Evolutionary conservation across 2,797 vertebrate genomes (phyloP).

Genomic region (Characodon lateralis): DNA sequence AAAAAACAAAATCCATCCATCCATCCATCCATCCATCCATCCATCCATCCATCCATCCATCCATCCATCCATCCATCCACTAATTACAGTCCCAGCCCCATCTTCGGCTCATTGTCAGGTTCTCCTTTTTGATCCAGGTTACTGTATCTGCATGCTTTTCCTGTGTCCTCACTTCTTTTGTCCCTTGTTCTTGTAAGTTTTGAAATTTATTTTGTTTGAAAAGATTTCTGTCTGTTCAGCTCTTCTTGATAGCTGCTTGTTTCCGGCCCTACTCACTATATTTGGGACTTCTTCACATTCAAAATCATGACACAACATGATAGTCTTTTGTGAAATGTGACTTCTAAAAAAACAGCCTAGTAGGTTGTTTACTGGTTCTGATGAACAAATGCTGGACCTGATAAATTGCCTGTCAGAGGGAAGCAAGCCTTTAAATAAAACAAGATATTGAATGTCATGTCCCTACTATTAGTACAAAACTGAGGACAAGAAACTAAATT

Average conservation of each 20-base stretch:
- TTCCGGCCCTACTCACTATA: neutral
- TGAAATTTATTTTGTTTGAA: neutral
- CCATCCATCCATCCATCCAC: neutral
- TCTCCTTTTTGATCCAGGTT: neutral
- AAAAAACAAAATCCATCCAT: neutral
- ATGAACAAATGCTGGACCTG: constrained; percentile 2
- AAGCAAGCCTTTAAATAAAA: constrained; percentile 6
- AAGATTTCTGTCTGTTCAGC: neutral
- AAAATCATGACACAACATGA: neutral
- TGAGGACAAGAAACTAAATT: constrained; percentile 2
- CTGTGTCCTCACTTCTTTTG: neutral
- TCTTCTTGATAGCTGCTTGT: neutral
- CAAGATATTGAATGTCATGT: constrained; percentile 9
- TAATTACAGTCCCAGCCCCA: neutral
- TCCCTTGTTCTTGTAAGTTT: neutral
- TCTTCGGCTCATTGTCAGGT: neutral
- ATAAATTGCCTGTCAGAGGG: constrained; percentile 26
- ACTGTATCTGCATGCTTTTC: neutral
- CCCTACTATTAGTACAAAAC: constrained; percentile 2
- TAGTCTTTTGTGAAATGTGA: too few relatives aligned
- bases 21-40: neutral
- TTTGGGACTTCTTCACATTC: neutral
- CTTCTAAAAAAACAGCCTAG: neutral
- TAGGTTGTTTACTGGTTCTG: constrained; percentile 2
- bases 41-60: neutral